Evolutionary conservation across 2,797 vertebrate genomes (phyloP).

Genomic region (Odontamblyopus rebecca): DNA sequence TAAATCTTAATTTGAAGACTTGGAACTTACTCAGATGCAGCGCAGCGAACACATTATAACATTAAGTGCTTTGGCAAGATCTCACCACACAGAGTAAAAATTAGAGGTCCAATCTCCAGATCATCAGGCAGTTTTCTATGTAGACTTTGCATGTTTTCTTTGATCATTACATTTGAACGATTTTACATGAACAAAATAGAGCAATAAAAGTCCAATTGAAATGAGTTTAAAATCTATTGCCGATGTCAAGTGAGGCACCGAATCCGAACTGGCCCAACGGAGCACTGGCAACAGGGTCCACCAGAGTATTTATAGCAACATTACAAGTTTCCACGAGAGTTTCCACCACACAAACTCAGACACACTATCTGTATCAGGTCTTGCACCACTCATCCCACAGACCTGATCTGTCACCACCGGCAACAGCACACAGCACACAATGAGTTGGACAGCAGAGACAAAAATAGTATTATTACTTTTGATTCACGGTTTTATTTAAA

Average conservation of each 20-base stretch:
- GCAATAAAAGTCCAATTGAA: neutral
- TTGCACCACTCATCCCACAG: constrained; percentile 46
- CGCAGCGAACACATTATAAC: no score
- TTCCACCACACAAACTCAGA: constrained; percentile 58
- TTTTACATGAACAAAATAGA: neutral
- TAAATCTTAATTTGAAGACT: no score
- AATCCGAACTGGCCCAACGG: constrained; percentile 22
- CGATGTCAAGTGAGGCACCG: neutral
- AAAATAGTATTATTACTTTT: neutral
- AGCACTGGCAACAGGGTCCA: constrained; percentile 49
- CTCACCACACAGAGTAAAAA: no score
- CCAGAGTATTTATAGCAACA: constrained; percentile 68
- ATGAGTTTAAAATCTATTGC: neutral
- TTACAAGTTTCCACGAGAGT: constrained; percentile 67
- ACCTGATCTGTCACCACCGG: constrained; percentile 33
- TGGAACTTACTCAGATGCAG: no score
- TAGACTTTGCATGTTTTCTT: no score
- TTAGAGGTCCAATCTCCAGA: no score
- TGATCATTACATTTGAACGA: no score
- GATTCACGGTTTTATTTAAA: neutral
- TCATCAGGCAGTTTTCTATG: no score
- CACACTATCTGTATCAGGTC: constrained; percentile 52
- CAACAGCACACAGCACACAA: neutral
- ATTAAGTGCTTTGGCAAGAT: no score
- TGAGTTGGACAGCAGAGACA: neutral